Conservation (phyloP, 53 echinoderm and acorn worm species). For the Holothuria leucospilota region DNA sequence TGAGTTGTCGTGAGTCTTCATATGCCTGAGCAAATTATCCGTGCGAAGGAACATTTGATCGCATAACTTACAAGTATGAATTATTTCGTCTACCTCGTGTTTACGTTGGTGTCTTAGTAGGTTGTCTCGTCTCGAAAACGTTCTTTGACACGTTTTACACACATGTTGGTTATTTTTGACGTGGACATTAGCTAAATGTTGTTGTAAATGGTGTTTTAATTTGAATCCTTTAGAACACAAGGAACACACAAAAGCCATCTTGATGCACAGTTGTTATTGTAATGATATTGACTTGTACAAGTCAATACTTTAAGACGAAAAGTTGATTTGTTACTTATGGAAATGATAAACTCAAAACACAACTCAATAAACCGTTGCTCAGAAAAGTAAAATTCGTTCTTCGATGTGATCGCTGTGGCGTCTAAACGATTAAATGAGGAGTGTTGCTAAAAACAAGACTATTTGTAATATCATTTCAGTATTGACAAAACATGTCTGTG, state of each 20-base stretch:
- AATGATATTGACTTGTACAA: not conserved
- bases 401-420: too few relatives aligned
- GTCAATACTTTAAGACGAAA: not conserved
- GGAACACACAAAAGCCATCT: not conserved
- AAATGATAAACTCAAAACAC: not conserved
- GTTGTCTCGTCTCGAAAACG: not conserved
- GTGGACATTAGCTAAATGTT: not conserved
- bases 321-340: not conserved
- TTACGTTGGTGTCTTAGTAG: not conserved
- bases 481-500: too few relatives aligned
- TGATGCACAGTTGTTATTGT: not conserved
- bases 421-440: too few relatives aligned
- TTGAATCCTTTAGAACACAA: not conserved
- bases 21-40: constrained; percentile 1
- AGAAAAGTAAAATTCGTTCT: too few relatives aligned
- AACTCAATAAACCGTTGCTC: not conserved
- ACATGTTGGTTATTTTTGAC: too few relatives aligned
- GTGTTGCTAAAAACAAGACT: too few relatives aligned
- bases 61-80: not conserved
- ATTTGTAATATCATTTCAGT: too few relatives aligned
- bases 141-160: not conserved
- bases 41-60: not conserved
- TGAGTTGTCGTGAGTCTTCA: constrained; percentile 5
- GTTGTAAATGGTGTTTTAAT: not conserved
- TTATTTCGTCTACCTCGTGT: too few relatives aligned